Evolutionary conservation across 1,140 invertebrate genomes (phyloP).

Genomic region (Luehdorfia chinensis): DNA sequence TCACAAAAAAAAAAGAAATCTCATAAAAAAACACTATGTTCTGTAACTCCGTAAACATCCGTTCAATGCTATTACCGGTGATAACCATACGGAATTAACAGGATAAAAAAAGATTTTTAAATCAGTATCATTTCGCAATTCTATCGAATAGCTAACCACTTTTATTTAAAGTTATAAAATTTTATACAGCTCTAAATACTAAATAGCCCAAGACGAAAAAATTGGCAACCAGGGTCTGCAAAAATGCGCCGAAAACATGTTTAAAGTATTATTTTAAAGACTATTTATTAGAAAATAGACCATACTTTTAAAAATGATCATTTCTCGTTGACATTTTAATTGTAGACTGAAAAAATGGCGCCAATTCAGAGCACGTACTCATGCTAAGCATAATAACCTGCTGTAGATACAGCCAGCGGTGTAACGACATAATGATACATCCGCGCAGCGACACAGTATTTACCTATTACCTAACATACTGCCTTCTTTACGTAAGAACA

Average conservation of each 20-base stretch:
- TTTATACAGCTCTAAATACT: no score
- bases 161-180: no score
- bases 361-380: not conserved
- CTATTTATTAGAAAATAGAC: constrained; percentile 1
- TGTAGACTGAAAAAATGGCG: not conserved
- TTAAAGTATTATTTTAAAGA: not conserved
- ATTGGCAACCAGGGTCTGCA: constrained; percentile 1
- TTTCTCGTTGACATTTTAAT: not conserved
- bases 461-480: no score
- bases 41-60: no score
- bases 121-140: not conserved
- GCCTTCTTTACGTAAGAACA: no score
- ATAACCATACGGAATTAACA: constrained; percentile 4
- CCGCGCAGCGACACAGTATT: no score
- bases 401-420: no score
- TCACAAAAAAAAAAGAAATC: no score
- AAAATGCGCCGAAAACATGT: constrained; percentile 1
- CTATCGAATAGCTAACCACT: no score
- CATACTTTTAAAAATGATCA: not conserved
- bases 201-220: constrained; percentile 6
- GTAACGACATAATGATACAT: no score
- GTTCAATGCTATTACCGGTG: not conserved
- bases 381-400: not conserved
- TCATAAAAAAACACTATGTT: no score
- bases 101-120: not conserved